Percentiles rank a stretch among this genome's conserved stretches.
These are phyloP conservation scores for Lordiphosa mommai DNA, from an alignment of 1,140 invertebrate genomes.

Conservation along the genomic window DNA sequence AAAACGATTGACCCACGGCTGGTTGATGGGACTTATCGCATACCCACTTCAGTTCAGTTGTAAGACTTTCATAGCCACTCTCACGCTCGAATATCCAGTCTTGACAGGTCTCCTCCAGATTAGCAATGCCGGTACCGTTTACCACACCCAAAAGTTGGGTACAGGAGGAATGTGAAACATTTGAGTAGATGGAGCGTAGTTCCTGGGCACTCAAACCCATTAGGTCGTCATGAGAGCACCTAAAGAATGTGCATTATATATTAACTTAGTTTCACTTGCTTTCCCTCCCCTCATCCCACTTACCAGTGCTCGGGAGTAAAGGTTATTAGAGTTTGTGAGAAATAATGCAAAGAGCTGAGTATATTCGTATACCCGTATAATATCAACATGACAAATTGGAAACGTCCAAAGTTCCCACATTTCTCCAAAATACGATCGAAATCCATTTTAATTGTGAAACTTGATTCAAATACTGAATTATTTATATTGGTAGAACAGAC, in stretches of 20 bases:
- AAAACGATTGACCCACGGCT: constrained; percentile 82
- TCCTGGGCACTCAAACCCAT: constrained; percentile 42
- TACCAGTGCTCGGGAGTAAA: constrained; percentile 80
- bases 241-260: background rate
- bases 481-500: background rate
- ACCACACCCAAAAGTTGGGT: constrained; percentile 39
- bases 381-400: constrained; percentile 82
- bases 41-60: constrained; percentile 83
- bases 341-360: constrained; percentile 81
- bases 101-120: constrained; percentile 51
- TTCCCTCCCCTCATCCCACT: background rate
- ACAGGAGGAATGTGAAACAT: constrained; percentile 48
- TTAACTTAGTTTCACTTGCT: background rate
- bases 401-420: constrained; percentile 83
- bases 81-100: constrained; percentile 80
- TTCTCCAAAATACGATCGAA: constrained; percentile 82
- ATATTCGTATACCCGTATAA: constrained; percentile 82
- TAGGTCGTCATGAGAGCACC: constrained; percentile 57
- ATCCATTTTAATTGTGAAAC: constrained; percentile 65
- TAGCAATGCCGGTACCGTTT: constrained; percentile 38
- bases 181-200: constrained; percentile 48
- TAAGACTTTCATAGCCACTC: constrained; percentile 81
- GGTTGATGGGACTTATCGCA: constrained; percentile 82
- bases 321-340: constrained; percentile 81
- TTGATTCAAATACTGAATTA: background rate